phyloP scores from a whole-genome alignment of 2,797 vertebrate species.

The Pelochelys cantorii region DNA sequence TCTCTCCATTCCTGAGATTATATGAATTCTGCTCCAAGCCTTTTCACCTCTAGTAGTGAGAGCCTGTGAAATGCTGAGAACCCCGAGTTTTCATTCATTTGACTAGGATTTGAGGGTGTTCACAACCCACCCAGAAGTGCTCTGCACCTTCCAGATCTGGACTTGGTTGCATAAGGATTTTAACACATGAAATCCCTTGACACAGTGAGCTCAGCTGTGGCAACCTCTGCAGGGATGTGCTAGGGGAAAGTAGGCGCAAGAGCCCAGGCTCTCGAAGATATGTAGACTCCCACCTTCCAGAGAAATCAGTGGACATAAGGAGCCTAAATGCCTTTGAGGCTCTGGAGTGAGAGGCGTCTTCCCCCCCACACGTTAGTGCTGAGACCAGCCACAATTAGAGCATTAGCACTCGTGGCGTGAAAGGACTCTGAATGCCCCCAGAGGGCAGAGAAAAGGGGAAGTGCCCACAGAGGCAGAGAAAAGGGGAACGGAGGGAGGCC shows the following conservation, averaged over 20 bases:
- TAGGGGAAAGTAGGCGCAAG: neutral
- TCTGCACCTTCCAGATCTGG: neutral
- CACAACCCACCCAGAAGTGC: neutral
- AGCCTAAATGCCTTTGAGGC: neutral
- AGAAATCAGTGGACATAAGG: neutral
- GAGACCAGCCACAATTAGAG: neutral
- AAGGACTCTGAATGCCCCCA: neutral
- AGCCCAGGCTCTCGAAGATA: neutral
- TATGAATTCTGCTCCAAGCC: neutral
- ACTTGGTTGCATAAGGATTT: neutral
- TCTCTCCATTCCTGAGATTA: neutral
- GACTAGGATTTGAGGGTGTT: neutral
- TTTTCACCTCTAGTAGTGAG: neutral
- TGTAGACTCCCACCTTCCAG: neutral
- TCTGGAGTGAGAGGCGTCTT: neutral
- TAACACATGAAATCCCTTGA: fast-evolving
- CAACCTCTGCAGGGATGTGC: neutral
- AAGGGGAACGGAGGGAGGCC: neutral
- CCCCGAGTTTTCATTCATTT: neutral
- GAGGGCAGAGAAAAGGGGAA: no score
- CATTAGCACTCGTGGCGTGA: neutral
- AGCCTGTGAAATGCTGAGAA: neutral
- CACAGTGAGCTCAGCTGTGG: fast-evolving
- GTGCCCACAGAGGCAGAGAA: neutral
- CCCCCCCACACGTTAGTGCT: fast-evolving